Evolutionary conservation across 2,113 vertebrate genomes (phyloP), one percentile per base, ranked within the genome.

Genomic region (Siphamia tubifer): DNA sequence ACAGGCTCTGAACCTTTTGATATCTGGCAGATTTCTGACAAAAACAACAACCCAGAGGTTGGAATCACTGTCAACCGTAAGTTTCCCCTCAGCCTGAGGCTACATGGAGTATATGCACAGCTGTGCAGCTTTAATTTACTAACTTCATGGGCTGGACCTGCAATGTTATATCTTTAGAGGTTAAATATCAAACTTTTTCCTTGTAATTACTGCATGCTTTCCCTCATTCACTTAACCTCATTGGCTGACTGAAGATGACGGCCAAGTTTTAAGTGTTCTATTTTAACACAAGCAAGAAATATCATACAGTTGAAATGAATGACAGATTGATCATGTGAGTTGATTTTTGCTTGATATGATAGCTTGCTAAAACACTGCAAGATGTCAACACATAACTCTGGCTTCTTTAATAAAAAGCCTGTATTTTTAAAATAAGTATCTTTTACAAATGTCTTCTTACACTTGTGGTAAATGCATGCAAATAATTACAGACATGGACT

Each of bases 11-110:
- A 98, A 44, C 92, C 97, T 32, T 99, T 99, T 87, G 96, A 98
- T 78, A 90, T 99, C 74, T 99, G 98, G 98, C 98, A 99, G 91
- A 95, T 99, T 70, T 87, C 96, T n/a, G 95, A 98, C 90, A 93
- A 92, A 87, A 95, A 95, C 88, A 94, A 95, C 85, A 98, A 95
- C 77, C 96, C 98, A 0, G 94, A 99, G 92, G 95, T 97, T 34
- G 98, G 98, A 77, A 78, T 99, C 70, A 95, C 95, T 15, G 74
- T 96, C 68, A 96, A 98, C 79, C 94, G 98, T 99, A 94, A 96
- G 96, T 43, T 87, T 69, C 54, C 32, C 40, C 45, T 58, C 35
- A 56, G 45, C 58, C 51, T 31, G 21, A 60, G 55, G 40, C 36
- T 28, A 36, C 36, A 45, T 32, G 32, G 34, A 71, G 44, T 21